Base-by-base conservation (phyloP, 1,140 invertebrate genomes). In the Drosophila sechellia region DNA sequence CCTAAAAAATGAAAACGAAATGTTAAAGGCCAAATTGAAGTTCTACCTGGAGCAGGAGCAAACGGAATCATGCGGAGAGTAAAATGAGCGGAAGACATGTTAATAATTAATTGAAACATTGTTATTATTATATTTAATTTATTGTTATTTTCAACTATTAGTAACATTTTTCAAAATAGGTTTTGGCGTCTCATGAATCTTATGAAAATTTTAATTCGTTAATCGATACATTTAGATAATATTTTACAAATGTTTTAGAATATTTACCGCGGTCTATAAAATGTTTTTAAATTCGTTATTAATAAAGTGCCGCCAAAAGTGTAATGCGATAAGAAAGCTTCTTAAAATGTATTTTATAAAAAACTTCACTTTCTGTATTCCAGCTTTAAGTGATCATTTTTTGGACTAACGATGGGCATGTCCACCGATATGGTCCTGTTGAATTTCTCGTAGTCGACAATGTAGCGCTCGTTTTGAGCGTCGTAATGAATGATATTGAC, bases 371-470 rank as follows among this genome's bases (percentile, higher is more conserved):
- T 68, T 64, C 60, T 64, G 31, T 75, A 75, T 25, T 77, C 70
- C 11, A 86, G 40, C 39, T 87, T 65, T 1, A 87, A 35, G 3
- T 81, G 58, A 27, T 75, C 65, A 27, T 34, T 75, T 1, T 27
- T n/a, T 10, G 22, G 35, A 10, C 35, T 2, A 6, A 15, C 59
- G 1, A 49, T 13, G 0, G 83, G 84, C 85, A 90, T 90, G 46
- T 90, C 85, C 63, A 90, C 91, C 50, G 91, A 90, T 42, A 91
- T 91, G 10, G 97, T 98, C 69, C 95, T 96, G 91, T 99, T 97
- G 92, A 99, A 99, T 76, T 97, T 95, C 27, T 96, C 96, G 90
- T 98, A 99, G 92, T 99, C 97, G 15, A 99, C 97, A 77, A 97
- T 94, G 92, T 99, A 99, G 35, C 96, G 96, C 58, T 98, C 96